Base-by-base conservation (phyloP, 2,888 invertebrate species). In the Polydrusus cervinus region DNA sequence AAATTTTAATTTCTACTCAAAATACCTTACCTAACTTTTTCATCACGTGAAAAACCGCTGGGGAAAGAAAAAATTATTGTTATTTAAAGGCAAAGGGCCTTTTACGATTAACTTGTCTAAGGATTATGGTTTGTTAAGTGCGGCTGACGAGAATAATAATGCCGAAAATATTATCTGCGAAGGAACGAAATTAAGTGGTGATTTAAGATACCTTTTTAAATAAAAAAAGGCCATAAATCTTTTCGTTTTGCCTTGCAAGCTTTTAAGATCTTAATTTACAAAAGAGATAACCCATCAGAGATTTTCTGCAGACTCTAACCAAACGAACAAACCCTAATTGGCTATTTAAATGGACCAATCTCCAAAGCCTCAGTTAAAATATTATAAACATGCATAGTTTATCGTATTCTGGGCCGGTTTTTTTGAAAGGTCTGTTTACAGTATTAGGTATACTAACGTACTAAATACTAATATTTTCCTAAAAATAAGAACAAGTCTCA, bases 61-160 rank as follows among this genome's bases (percentile, higher is more conserved):
- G 34, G 16, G 18, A 38, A 53, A 66, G 11, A 53, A 40, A 57
- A 68, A 43, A 57, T 57, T 68, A 68, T 69, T 60, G 34, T 69
- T 60, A 69, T 69, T 69, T 69, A 30, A 69, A 47, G 40, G 69
- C 47, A 69, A 47, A 57, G 16, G 43, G 67, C 34, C 60, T 69
- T 45, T 69, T 55, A 18, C 45, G 60, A 69, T 60, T 34, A 69
- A 60, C 69, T 57, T 60, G 53, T 53, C 57, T 57, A 47, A 53
- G 47, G 40, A 70, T 70, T 70, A 70, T 70, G 69, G 69, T 69
- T 70, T 70, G 61, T 60, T 70, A 61, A 61, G 61, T 61, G 69
- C 30, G 49, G 38, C 69, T 49, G 69, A 60, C 69, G 20, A 25
- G 61, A 70, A 70, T 69, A 70, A 61, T 70, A 45, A 61, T 61